Conservation (phyloP, 2,797 vertebrate species). For the Heteromormyrus szaboi region DNA sequence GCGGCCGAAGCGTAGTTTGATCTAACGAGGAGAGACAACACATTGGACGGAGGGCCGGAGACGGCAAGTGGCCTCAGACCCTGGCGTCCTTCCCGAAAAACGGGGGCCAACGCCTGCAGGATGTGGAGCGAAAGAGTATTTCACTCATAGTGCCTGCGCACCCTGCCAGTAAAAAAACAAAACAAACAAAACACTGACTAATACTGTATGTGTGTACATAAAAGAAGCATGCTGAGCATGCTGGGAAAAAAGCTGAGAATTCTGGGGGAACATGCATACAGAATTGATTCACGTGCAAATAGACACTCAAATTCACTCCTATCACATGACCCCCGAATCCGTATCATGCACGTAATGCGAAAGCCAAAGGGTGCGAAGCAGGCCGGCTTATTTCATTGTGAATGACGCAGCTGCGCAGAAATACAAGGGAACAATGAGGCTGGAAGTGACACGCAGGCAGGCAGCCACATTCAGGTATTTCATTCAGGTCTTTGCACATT, state of each 20-base stretch:
- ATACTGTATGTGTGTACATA: background rate
- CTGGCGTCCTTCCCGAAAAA: conserved; percentile 2
- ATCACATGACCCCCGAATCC: background rate
- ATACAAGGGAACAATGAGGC: background rate
- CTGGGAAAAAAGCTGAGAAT: background rate
- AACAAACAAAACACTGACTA: background rate
- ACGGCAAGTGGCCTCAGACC: background rate
- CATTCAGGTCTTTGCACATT: background rate
- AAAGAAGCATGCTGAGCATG: background rate
- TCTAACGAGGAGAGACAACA: conserved; percentile 14
- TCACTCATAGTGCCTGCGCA: background rate
- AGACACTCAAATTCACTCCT: background rate
- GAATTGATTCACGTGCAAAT: background rate
- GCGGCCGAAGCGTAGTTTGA: background rate
- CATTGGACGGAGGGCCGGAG: background rate
- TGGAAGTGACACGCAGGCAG: background rate
- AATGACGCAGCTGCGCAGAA: background rate
- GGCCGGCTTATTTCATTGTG: background rate
- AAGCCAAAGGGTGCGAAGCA: background rate
- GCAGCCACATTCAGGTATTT: background rate
- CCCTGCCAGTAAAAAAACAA: background rate
- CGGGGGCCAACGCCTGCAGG: background rate
- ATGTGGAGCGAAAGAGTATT: background rate
- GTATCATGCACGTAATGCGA: background rate
- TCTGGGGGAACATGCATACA: background rate